Evolutionary conservation across 2,888 invertebrate genomes (phyloP).

Genomic region (Cephus pygmeus): DNA sequence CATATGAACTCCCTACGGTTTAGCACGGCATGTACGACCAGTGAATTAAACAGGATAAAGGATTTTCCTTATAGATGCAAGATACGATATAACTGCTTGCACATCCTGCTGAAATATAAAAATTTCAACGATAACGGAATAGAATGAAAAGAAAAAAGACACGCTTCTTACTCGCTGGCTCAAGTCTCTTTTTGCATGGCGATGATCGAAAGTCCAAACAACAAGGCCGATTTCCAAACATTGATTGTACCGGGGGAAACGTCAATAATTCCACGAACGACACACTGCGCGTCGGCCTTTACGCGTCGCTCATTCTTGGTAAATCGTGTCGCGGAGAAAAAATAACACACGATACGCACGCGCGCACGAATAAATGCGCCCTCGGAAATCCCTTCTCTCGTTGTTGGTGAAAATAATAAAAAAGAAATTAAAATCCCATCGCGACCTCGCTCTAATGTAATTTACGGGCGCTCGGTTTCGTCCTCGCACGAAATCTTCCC

Average conservation of each 20-base stretch:
- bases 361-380: background rate
- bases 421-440: background rate
- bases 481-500: background rate
- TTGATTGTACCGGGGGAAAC: constrained; percentile 47
- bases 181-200: background rate
- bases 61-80: background rate
- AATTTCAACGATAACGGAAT: background rate
- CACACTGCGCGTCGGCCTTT: constrained; percentile 25
- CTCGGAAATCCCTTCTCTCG: background rate
- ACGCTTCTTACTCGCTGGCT: background rate
- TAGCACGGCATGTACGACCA: background rate
- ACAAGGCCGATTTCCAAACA: constrained; percentile 48
- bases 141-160: background rate
- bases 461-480: background rate
- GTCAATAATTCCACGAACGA: constrained; percentile 56
- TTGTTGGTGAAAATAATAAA: background rate
- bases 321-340: background rate
- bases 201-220: constrained; percentile 26
- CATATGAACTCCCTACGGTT: background rate
- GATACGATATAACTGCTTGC: background rate
- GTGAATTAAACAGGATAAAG: background rate
- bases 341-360: background rate
- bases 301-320: constrained; percentile 26
- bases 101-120: background rate
- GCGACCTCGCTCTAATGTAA: background rate